phyloP scores from a whole-genome alignment of 2,113 vertebrate genomes.

The Aix galericulata region DNA sequence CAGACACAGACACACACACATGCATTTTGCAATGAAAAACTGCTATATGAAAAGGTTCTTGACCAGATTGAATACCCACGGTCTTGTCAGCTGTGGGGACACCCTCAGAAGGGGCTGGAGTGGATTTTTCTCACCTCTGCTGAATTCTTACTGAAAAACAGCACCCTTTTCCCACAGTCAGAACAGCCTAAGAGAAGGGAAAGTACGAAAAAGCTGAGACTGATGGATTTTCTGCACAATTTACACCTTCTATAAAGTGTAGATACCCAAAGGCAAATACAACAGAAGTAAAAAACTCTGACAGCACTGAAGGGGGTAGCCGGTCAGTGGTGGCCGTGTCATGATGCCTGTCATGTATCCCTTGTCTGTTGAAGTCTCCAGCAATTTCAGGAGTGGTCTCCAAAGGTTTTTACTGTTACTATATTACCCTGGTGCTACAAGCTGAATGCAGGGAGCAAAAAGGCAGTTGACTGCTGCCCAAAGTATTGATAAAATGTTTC shows the following conservation, averaged over 20 bases:
- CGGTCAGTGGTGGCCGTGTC: neutral
- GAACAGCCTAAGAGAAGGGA: neutral
- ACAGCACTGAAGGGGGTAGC: neutral
- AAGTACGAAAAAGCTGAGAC: neutral
- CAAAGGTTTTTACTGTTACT: neutral
- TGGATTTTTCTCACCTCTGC: neutral
- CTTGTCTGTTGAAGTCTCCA: neutral
- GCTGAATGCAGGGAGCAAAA: neutral
- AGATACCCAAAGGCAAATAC: neutral
- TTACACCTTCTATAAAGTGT: neutral
- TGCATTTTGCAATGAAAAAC: neutral
- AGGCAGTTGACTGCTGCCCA: fast-evolving
- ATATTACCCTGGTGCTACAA: neutral
- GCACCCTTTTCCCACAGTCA: neutral
- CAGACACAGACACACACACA: too few relatives aligned
- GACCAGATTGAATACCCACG: neutral
- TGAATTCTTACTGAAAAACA: neutral
- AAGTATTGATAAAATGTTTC: neutral
- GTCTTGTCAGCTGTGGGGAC: neutral
- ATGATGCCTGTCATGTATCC: neutral
- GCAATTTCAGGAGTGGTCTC: neutral
- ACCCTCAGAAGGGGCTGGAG: neutral
- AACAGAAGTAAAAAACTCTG: neutral
- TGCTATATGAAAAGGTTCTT: neutral
- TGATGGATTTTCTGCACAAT: neutral